These are phyloP conservation scores for Epinotia bilunana DNA, from an alignment of 2,888 invertebrate genomes.

Conservation along the genomic window DNA sequence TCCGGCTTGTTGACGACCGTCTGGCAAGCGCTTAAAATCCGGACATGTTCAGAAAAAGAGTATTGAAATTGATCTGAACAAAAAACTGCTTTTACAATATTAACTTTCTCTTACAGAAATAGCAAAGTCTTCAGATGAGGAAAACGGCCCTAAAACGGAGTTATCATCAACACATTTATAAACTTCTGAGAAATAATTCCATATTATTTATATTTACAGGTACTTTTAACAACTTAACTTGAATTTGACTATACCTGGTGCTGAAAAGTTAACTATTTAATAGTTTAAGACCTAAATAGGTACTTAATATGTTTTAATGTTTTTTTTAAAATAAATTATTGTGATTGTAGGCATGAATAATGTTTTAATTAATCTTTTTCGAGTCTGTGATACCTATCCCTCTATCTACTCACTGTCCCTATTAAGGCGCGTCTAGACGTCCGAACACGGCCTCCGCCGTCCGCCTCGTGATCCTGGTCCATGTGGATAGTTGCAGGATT, in stretches of 20 bases:
- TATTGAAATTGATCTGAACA: too few species aligned
- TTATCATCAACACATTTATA: slow-evolving; percentile 21
- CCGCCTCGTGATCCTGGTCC: too few species aligned
- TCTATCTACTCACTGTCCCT: too few species aligned
- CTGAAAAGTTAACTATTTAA: background rate
- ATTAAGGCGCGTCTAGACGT: too few species aligned
- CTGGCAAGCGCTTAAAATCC: too few species aligned
- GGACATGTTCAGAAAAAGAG: too few species aligned
- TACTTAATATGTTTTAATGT: background rate
- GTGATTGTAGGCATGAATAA: background rate
- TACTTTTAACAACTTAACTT: background rate
- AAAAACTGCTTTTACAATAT: background rate
- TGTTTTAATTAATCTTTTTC: too few species aligned
- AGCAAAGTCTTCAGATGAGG: slow-evolving; percentile 22
- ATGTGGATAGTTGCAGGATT: too few species aligned
- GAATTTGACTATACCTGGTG: background rate
- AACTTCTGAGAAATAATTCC: background rate
- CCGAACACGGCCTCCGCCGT: too few species aligned
- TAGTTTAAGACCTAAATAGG: background rate
- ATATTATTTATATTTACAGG: background rate
- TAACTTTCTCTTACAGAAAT: slow-evolving; percentile 20
- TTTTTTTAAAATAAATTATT: background rate
- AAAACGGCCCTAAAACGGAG: slow-evolving; percentile 28
- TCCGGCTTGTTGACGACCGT: too few species aligned
- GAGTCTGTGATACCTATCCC: too few species aligned